phyloP scores from a whole-genome alignment of 2,797 vertebrate species.

The Hafferia zeledoni region DNA sequence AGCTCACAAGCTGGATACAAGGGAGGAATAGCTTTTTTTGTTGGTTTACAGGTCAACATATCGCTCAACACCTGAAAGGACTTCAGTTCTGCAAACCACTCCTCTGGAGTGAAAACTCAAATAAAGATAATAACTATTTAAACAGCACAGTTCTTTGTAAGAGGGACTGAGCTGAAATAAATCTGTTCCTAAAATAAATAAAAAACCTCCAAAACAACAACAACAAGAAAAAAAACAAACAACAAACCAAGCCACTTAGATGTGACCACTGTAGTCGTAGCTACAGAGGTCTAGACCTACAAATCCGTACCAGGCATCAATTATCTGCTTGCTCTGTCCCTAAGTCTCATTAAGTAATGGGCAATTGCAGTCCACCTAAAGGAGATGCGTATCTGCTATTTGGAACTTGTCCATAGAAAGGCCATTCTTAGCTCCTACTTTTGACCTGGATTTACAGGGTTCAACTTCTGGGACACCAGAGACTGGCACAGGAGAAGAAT shows the following conservation, averaged over 20 bases:
- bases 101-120: not conserved
- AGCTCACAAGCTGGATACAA: not conserved
- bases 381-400: not conserved
- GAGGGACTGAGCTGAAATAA: not conserved
- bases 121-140: not conserved
- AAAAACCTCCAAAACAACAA: not conserved
- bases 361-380: not conserved
- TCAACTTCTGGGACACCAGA: not conserved
- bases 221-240: not conserved
- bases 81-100: not conserved
- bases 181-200: not conserved
- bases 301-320: not conserved
- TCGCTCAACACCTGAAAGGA: not conserved
- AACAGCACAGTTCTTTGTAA: not conserved
- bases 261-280: not conserved
- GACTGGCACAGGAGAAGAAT: not conserved
- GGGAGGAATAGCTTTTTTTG: not conserved
- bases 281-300: not conserved
- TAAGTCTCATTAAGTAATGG: not conserved
- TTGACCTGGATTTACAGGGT: not conserved
- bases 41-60: not conserved
- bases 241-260: not conserved
- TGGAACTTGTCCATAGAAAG: not conserved
- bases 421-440: not conserved
- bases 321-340: not conserved